Conservation (phyloP, 2,113 vertebrate species). For the Amphilophus citrinellus region DNA sequence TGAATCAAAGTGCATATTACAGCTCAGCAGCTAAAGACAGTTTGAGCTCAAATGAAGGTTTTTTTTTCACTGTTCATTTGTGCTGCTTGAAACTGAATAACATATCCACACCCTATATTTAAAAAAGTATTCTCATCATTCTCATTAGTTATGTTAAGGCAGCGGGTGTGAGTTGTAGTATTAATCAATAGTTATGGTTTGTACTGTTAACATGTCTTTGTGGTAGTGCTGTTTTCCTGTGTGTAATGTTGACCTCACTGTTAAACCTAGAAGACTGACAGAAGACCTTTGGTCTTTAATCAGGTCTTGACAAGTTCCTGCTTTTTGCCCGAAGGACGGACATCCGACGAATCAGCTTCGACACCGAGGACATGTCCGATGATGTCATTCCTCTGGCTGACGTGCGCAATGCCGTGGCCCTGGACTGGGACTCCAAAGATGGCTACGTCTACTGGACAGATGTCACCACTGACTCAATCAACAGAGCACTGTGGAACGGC, state of each 20-base stretch:
- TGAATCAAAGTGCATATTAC: background rate
- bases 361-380: conserved; percentile 97
- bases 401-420: conserved; percentile 96
- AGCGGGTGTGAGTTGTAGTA: background rate
- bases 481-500: conserved; percentile 97
- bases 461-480: conserved; percentile 97
- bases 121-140: background rate
- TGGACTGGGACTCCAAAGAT: conserved; percentile 95
- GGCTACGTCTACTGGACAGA: conserved; percentile 98
- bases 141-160: background rate
- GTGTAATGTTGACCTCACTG: conserved; percentile 82
- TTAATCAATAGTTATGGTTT: conserved; percentile 6
- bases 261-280: conserved; percentile 97
- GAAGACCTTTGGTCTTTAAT: conserved; percentile 99
- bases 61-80: background rate
- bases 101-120: too few relatives aligned
- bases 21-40: background rate
- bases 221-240: conserved; percentile 63
- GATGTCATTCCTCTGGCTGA: conserved; percentile 97
- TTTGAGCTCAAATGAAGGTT: background rate
- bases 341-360: conserved; percentile 99
- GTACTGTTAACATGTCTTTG: conserved; percentile 14
- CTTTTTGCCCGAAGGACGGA: conserved; percentile 99
- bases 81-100: conserved; percentile 1
- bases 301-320: conserved; percentile 99